Percentiles rank a stretch among this genome's conserved stretches.
Conservation (phyloP, 37 sponge, comb jelly and placozoan genomes). For the Beroe ovata region DNA sequence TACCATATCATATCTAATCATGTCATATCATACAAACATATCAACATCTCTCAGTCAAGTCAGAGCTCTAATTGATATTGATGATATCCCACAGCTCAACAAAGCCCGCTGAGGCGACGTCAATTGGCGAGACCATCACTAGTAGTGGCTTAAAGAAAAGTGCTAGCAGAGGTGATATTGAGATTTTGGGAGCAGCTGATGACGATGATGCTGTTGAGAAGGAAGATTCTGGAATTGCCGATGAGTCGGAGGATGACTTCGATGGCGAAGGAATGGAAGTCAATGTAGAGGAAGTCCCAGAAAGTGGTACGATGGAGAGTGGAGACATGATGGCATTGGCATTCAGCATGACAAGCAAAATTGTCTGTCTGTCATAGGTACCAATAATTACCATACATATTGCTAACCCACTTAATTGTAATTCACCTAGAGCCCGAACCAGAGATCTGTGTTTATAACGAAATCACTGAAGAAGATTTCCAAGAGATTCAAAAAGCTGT, state of each 20-base stretch:
- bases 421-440: slow-evolving; percentile 3
- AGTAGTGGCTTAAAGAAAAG: slow-evolving; percentile 36
- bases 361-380: neutral
- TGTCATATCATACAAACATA: too few relatives aligned
- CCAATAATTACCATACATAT: neutral
- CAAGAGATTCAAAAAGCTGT: neutral
- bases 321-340: neutral
- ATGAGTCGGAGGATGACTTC: neutral
- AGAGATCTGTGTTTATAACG: slow-evolving; percentile 40
- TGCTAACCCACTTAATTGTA: too few relatives aligned
- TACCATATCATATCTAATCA: too few relatives aligned
- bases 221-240: neutral
- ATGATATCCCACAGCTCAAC: too few relatives aligned
- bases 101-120: too few relatives aligned
- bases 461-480: neutral
- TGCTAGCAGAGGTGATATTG: neutral
- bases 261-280: too few relatives aligned
- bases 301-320: neutral
- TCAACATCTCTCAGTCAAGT: too few relatives aligned
- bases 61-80: too few relatives aligned
- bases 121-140: too few relatives aligned
- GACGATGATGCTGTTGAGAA: neutral
- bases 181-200: neutral
- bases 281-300: too few relatives aligned
- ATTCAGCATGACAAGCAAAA: too few relatives aligned